phyloP scores from a whole-genome alignment of 2,888 invertebrate species.

The Bombylius major region DNA sequence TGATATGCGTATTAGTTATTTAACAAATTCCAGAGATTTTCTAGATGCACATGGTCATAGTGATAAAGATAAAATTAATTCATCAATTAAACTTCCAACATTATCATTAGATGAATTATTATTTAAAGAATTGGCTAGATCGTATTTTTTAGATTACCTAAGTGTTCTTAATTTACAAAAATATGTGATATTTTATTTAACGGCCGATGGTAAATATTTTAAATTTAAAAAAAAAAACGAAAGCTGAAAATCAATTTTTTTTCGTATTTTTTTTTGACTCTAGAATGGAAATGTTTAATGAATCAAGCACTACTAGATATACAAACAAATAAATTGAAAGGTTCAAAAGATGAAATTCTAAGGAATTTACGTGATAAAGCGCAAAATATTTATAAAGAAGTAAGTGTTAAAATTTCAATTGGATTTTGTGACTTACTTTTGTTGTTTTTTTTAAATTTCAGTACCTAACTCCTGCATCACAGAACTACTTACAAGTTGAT shows the following conservation, averaged over 20 bases:
- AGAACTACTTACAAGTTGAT: constrained; percentile 17
- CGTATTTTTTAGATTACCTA: constrained; percentile 19
- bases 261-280: not conserved
- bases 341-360: constrained; percentile 13
- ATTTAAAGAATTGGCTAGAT: constrained; percentile 18
- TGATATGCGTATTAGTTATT: constrained; percentile 16
- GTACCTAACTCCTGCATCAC: constrained; percentile 14
- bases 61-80: constrained; percentile 1
- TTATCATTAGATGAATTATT: constrained; percentile 19
- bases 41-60: constrained; percentile 1
- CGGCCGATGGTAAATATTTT: constrained; percentile 14
- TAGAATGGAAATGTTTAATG: constrained; percentile 17
- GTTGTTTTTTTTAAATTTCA: not conserved
- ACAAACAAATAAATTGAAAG: constrained; percentile 15
- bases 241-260: not conserved
- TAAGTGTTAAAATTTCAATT: not conserved
- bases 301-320: constrained; percentile 11
- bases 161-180: constrained; percentile 18
- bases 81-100: constrained; percentile 12
- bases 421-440: too few species aligned
- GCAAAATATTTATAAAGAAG: constrained; percentile 15
- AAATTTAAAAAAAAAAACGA: not conserved
- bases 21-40: constrained; percentile 13
- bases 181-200: constrained; percentile 20
- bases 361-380: constrained; percentile 16